phyloP scores from a whole-genome alignment of 2,113 vertebrate genomes.

The Myotis davidii region DNA sequence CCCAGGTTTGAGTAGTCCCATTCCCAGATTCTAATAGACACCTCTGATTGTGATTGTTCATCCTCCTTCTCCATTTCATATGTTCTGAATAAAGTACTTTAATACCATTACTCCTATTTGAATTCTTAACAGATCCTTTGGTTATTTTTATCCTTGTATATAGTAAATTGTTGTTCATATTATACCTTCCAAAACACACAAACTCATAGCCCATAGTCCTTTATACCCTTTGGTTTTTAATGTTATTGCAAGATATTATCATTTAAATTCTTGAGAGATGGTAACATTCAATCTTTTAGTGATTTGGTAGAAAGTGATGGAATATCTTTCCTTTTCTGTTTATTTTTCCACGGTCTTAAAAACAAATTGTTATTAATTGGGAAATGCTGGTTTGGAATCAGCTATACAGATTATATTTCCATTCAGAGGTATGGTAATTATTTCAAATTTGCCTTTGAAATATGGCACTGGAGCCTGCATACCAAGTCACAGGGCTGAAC shows the following conservation, averaged over 20 bases:
- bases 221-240: neutral
- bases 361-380: neutral
- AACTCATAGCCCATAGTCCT: neutral
- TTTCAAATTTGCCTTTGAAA: slow-evolving; percentile 47
- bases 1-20: neutral
- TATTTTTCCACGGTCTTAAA: neutral
- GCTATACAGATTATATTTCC: neutral
- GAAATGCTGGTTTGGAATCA: neutral
- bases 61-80: neutral
- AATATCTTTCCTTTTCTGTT: neutral
- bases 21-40: neutral
- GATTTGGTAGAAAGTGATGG: neutral
- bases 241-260: neutral
- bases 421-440: neutral
- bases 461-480: neutral
- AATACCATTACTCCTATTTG: neutral
- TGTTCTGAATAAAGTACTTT: neutral
- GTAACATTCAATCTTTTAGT: neutral
- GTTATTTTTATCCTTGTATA: neutral
- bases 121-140: neutral
- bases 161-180: neutral
- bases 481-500: neutral
- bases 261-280: neutral
- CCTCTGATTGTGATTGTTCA: neutral
- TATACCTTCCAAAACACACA: neutral